These are phyloP conservation scores for Kryptolebias marmoratus DNA, from an alignment of 2,113 vertebrate species.

Conservation along the genomic window DNA sequence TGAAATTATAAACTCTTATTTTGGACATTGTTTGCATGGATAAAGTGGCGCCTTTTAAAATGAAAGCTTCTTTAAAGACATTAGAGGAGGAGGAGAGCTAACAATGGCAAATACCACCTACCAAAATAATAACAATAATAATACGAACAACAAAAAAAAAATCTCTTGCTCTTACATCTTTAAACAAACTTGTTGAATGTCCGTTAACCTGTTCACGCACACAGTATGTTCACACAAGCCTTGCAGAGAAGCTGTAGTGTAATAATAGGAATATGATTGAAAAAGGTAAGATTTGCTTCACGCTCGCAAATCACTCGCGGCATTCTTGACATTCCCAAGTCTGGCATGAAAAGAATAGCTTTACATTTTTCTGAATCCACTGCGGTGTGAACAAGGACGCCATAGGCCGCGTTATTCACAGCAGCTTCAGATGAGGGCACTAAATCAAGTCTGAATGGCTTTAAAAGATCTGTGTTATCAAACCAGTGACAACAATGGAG, in stretches of 20 bases:
- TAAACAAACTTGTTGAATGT: too few relatives aligned
- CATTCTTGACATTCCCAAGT: neutral
- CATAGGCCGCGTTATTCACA: neutral
- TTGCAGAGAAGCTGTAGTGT: too few relatives aligned
- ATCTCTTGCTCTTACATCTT: too few relatives aligned
- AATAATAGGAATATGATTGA: too few relatives aligned
- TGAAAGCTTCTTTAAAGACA: conserved; percentile 10
- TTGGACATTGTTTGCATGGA: conserved; percentile 59
- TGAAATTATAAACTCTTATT: conserved; percentile 72
- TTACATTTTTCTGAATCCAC: neutral
- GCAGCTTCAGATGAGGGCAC: neutral
- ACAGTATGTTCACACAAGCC: too few relatives aligned
- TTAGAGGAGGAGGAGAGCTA: too few relatives aligned
- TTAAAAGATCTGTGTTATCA: neutral
- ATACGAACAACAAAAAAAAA: neutral
- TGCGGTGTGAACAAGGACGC: neutral
- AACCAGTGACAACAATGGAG: neutral
- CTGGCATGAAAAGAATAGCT: neutral
- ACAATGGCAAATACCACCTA: neutral
- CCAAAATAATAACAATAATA: too few relatives aligned
- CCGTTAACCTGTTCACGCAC: too few relatives aligned
- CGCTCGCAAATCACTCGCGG: too few relatives aligned
- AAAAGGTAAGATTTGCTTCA: too few relatives aligned
- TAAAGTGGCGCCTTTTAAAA: conserved; percentile 43
- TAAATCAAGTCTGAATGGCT: neutral